Base-by-base conservation (phyloP, 2,888 invertebrate genomes). In the Dexiosoma caninum region DNA sequence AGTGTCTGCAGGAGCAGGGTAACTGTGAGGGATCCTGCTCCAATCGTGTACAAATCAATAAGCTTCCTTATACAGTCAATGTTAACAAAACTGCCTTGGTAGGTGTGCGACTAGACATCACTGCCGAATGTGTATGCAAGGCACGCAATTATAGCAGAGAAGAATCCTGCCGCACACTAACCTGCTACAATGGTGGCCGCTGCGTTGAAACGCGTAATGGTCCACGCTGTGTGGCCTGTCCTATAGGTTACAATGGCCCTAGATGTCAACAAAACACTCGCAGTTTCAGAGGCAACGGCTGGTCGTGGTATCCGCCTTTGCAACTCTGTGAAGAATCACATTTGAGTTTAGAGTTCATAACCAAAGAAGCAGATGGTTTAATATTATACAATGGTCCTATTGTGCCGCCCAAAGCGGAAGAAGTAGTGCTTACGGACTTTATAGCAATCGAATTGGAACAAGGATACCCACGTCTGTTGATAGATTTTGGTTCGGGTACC, bases 341-440 rank as follows among this genome's bases (percentile, higher is more conserved):
- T 91, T 92, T 99, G 83, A 97, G 97, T 87, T 93, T 99, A 81
- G 98, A 99, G 91, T 98, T 99, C 87, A 95, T 97, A 83, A 98
- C 98, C 0, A 92, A 95, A 84, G 95, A 95, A 90, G 93, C 95
- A 0, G 96, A 98, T 88, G 98, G 98, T 0, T 92, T 98, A 16
- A 91, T 99, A 64, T 90, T 99, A 10, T 99, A 98, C 91, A 98
- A 98, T 88, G 99, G 99, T n/a, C 98, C 99, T 1, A 97, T 97
- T 85, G 97, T 96, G 14, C 96, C 97, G 44, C 97, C 97, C 0
- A 97, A 97, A 90, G 91, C 93, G n/a, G 97, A 84, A 0, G 87
- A 97, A 91, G 91, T 93, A 70, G 93, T 96, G 92, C 94, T 96
- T 46, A 96, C 95, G 7, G 98, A 99, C 91, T 99, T 98, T 86